Percentiles rank a stretch among this genome's conserved stretches.
These are phyloP conservation scores for Mustelus asterias DNA, from an alignment of 2,113 vertebrate genomes.

Conservation along the genomic window DNA sequence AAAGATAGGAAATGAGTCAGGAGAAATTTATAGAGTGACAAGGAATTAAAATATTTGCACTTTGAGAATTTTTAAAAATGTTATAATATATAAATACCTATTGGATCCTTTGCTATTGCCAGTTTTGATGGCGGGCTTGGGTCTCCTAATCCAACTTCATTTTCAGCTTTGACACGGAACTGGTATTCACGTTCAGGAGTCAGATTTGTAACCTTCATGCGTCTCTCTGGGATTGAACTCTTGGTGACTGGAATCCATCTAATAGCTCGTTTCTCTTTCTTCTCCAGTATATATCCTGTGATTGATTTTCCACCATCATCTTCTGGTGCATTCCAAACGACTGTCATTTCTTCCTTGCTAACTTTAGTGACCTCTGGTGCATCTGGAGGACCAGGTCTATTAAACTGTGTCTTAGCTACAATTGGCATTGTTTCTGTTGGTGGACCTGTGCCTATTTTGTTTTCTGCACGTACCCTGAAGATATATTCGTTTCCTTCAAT, in stretches of 20 bases:
- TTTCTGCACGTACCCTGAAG: slow-evolving; percentile 93
- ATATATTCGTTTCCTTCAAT: slow-evolving; percentile 94
- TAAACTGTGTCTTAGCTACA: slow-evolving; percentile 83
- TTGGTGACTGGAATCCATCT: slow-evolving; percentile 91
- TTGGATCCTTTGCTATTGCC: slow-evolving; percentile 80
- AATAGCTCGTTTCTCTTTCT: slow-evolving; percentile 77
- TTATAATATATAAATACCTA: slow-evolving; percentile 63
- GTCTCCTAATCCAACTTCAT: slow-evolving; percentile 85
- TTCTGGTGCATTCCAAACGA: slow-evolving; percentile 85
- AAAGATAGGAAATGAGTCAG: slow-evolving; percentile 40
- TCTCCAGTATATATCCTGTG: slow-evolving; percentile 89
- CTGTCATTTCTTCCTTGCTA: slow-evolving; percentile 88
- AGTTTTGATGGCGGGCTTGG: slow-evolving; percentile 86
- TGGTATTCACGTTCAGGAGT: slow-evolving; percentile 90
- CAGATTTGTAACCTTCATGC: slow-evolving; percentile 80
- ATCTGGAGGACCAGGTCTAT: slow-evolving; percentile 78
- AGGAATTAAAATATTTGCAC: not conserved
- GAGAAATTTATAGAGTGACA: not conserved
- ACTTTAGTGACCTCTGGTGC: slow-evolving; percentile 85
- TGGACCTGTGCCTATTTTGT: slow-evolving; percentile 95
- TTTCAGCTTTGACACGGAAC: slow-evolving; percentile 94
- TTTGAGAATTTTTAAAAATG: not conserved
- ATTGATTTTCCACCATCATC: slow-evolving; percentile 90
- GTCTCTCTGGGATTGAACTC: slow-evolving; percentile 68
- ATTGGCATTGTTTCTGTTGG: slow-evolving; percentile 83